These are phyloP conservation scores for Nycticebus coucang DNA, from an alignment of 2,113 vertebrate genomes.

Conservation along the genomic window DNA sequence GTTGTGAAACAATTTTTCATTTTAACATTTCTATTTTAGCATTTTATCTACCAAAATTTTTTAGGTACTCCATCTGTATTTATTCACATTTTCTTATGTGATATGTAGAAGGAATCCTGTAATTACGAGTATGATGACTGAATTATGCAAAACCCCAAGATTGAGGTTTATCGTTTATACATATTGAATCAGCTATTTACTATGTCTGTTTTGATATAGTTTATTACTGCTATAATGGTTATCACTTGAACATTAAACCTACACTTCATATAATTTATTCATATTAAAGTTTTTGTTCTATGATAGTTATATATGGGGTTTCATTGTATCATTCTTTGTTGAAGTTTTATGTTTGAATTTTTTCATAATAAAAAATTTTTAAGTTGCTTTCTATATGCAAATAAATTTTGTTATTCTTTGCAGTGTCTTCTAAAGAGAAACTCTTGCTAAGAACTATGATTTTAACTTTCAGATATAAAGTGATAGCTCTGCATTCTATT, in stretches of 20 bases:
- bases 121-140: background rate
- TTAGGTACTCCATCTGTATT: constrained; percentile 12
- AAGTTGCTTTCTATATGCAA: constrained; percentile 64
- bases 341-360: constrained; percentile 41
- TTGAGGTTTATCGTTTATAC: background rate
- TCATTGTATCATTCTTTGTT: constrained; percentile 2
- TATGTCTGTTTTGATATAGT: background rate
- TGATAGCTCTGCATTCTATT: constrained; percentile 96
- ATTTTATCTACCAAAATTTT: constrained; percentile 44
- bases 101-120: constrained; percentile 6
- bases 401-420: constrained; percentile 76
- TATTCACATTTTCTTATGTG: background rate
- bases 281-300: background rate
- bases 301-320: background rate
- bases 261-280: background rate
- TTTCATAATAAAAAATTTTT: constrained; percentile 42
- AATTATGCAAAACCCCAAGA: background rate
- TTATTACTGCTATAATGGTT: background rate
- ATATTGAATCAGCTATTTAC: background rate
- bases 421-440: constrained; percentile 76
- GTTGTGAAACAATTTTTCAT: background rate
- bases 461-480: constrained; percentile 89
- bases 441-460: constrained; percentile 77
- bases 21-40: background rate
- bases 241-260: background rate